These are phyloP conservation scores for Aphelocoma coerulescens DNA, from an alignment of 2,113 vertebrate species.

Conservation along the genomic window DNA sequence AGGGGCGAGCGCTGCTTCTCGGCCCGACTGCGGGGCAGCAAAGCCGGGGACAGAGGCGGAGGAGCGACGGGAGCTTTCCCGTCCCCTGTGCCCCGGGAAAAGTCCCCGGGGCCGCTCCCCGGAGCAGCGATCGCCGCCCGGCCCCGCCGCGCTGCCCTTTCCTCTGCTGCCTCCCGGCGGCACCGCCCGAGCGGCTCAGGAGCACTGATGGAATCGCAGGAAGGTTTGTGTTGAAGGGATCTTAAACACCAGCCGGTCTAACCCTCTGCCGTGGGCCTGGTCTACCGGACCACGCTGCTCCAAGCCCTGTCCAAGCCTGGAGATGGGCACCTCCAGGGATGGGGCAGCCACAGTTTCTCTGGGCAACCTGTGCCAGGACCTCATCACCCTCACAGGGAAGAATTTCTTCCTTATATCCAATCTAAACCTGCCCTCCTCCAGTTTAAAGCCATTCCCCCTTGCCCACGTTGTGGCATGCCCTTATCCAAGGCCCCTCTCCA, in stretches of 20 bases:
- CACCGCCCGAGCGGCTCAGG: not conserved
- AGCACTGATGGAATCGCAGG: rapidly evolving
- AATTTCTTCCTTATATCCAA: not conserved
- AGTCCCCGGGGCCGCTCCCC: not conserved
- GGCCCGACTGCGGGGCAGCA: not conserved
- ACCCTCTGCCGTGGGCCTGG: not conserved
- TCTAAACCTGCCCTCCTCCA: not conserved
- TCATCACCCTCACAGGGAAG: not conserved
- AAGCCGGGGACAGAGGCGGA: not conserved
- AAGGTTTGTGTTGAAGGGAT: no score
- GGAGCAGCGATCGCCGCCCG: not conserved
- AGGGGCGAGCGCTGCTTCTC: not conserved
- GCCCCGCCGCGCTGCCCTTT: not conserved
- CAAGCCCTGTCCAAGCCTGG: not conserved
- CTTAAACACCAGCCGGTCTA: rapidly evolving
- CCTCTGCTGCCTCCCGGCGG: slow-evolving; percentile 53
- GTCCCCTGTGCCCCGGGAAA: not conserved
- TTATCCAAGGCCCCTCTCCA: not conserved
- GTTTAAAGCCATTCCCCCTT: not conserved
- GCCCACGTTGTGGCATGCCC: not conserved
- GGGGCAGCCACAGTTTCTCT: not conserved
- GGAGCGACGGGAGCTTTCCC: not conserved
- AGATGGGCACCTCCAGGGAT: not conserved
- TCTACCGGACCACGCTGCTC: rapidly evolving
- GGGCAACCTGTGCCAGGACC: rapidly evolving